Evolutionary conservation across 2,888 invertebrate species (phyloP).

Genomic region (Spilosoma lubricipeda): DNA sequence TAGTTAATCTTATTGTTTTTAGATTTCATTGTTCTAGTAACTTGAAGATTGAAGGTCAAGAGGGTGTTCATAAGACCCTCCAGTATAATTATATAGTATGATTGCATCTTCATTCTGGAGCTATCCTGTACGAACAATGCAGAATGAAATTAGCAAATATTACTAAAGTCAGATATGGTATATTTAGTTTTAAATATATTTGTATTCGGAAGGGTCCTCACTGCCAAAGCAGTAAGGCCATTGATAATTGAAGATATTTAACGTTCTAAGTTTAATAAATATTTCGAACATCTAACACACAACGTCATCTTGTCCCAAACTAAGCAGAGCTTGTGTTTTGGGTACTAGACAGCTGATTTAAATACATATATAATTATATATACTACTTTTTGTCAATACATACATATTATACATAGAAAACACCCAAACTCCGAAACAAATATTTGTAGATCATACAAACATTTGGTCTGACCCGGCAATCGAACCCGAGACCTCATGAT

Average conservation of each 20-base stretch:
- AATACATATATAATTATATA: no score
- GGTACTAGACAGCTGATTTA: no score
- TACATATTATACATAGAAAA: no score
- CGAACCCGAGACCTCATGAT: no score
- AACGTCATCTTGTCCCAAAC: no score
- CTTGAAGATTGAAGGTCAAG: conserved; percentile 48
- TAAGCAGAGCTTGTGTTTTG: no score
- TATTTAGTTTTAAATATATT: no score
- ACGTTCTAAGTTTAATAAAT: background rate
- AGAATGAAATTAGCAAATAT: conserved; percentile 36
- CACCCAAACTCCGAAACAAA: no score
- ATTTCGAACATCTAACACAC: no score
- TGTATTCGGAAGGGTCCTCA: background rate
- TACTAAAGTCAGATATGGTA: conserved; percentile 49
- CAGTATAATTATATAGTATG: conserved; percentile 59
- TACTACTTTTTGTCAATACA: no score
- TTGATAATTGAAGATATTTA: background rate
- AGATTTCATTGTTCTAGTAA: conserved; percentile 19
- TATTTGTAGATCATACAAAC: no score
- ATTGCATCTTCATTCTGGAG: conserved; percentile 79
- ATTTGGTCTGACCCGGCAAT: no score
- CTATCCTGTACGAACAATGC: conserved; percentile 65
- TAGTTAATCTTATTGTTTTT: conserved; percentile 33
- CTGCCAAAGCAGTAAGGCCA: background rate
- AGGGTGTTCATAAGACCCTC: conserved; percentile 50